These are phyloP conservation scores for Anadara kagoshimensis DNA, from an alignment of 1,140 invertebrate genomes.

Conservation along the genomic window DNA sequence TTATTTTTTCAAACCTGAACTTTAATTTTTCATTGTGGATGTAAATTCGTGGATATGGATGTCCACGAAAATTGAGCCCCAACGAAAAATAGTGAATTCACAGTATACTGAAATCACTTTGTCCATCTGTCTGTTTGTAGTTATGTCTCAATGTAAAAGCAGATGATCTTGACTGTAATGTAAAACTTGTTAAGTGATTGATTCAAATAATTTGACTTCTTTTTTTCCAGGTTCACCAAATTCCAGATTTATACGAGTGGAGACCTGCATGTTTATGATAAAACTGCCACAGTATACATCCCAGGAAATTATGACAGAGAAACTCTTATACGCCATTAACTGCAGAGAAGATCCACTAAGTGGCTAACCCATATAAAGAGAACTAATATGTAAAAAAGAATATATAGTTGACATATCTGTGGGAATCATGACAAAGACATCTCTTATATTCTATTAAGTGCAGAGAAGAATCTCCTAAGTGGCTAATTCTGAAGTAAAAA, in stretches of 20 bases:
- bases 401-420: not conserved
- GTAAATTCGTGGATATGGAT: too few relatives aligned
- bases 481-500: too few relatives aligned
- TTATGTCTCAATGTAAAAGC: too few relatives aligned
- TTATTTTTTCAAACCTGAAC: too few relatives aligned
- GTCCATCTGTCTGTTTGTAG: too few relatives aligned
- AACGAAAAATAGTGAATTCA: too few relatives aligned
- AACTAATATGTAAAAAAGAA: not conserved
- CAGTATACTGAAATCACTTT: too few relatives aligned
- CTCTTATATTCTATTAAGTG: too few relatives aligned
- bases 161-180: not conserved
- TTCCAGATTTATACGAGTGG: constrained; percentile 69
- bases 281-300: constrained; percentile 73
- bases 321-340: constrained; percentile 71
- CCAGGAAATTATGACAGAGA: constrained; percentile 69
- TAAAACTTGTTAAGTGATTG: not conserved
- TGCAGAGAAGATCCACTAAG: constrained; percentile 73
- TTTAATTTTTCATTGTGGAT: too few relatives aligned
- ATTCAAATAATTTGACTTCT: not conserved
- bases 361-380: constrained; percentile 50
- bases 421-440: too few relatives aligned
- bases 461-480: too few relatives aligned
- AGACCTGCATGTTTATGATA: constrained; percentile 75
- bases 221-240: constrained; percentile 65
- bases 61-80: too few relatives aligned